Evolutionary conservation across 2,888 invertebrate genomes (phyloP).

Genomic region (Auanema freiburgensis): DNA sequence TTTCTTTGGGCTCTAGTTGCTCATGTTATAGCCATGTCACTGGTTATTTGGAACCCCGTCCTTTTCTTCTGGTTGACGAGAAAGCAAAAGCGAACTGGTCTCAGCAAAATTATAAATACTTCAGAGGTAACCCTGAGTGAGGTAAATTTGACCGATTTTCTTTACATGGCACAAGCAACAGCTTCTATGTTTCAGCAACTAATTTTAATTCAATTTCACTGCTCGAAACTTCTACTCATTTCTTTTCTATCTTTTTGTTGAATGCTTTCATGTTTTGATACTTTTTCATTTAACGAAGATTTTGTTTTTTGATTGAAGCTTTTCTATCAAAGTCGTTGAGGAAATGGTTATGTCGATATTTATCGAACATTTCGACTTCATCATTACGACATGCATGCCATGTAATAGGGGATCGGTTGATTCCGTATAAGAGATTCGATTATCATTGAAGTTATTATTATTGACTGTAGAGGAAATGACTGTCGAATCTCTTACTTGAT

Average conservation of each 20-base stretch:
- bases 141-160: background rate
- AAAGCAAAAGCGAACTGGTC: conserved; percentile 58
- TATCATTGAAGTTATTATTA: no score
- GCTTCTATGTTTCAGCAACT: background rate
- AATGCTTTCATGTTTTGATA: background rate
- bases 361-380: no score
- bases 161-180: conserved; percentile 1
- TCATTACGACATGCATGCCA: no score
- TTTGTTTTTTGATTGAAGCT: no score
- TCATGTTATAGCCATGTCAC: conserved; percentile 62
- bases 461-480: background rate
- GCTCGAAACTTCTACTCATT: background rate
- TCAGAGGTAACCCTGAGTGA: conserved; percentile 46
- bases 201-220: background rate
- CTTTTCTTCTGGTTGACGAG: conserved; percentile 64
- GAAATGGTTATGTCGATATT: background rate
- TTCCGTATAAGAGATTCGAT: no score
- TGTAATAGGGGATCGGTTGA: no score
- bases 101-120: conserved; percentile 57
- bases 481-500: background rate
- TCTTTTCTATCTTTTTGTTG: background rate
- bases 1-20: conserved; percentile 60
- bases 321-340: no score
- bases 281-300: background rate
- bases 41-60: conserved; percentile 62